These are phyloP conservation scores for Magallana ariakensis DNA, from an alignment of 1,140 invertebrate species.

Conservation along the genomic window DNA sequence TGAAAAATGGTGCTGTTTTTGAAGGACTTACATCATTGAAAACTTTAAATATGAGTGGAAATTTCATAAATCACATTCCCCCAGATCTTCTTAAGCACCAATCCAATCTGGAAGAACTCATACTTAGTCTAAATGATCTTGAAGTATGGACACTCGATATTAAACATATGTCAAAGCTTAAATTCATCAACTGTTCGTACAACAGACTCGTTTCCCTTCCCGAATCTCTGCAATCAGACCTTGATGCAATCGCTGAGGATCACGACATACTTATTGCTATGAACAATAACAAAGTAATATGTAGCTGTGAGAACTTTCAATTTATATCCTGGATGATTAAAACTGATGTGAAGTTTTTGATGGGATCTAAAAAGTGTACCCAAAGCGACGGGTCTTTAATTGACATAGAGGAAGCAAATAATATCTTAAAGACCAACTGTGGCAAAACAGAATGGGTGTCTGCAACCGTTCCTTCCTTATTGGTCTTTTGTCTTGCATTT, in stretches of 20 bases:
- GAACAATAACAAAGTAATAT: not conserved
- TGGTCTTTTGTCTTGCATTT: too few species aligned
- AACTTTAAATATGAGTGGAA: not conserved
- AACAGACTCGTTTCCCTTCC: not conserved
- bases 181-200: not conserved
- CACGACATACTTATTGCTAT: not conserved
- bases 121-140: not conserved
- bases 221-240: not conserved
- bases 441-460: not conserved
- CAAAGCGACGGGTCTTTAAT: not conserved
- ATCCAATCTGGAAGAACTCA: not conserved
- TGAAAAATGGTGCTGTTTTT: not conserved
- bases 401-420: not conserved
- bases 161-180: not conserved
- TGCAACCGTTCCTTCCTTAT: not conserved
- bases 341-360: not conserved
- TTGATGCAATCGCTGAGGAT: not conserved
- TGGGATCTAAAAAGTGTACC: not conserved
- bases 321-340: conserved; percentile 10
- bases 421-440: not conserved
- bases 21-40: not conserved
- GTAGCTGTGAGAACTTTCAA: not conserved
- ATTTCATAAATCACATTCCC: not conserved
- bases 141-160: not conserved
- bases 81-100: not conserved